phyloP scores from a whole-genome alignment of 2,797 vertebrate genomes.

The Capromys pilorides region DNA sequence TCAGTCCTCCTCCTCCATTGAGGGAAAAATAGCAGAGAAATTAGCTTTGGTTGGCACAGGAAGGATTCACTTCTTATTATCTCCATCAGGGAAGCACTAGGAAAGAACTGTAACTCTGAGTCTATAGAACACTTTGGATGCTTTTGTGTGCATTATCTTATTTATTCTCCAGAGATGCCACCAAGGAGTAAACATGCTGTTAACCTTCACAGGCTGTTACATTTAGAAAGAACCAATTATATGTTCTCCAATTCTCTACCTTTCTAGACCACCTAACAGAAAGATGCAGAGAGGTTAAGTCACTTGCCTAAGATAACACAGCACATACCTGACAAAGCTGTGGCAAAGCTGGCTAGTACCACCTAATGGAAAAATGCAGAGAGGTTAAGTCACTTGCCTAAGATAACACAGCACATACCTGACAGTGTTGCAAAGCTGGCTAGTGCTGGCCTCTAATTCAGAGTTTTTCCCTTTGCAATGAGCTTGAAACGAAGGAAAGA shows the following conservation, averaged over 20 bases:
- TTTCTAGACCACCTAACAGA: neutral
- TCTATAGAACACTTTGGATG: neutral
- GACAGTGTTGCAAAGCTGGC: neutral
- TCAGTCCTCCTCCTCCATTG: neutral
- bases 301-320: neutral
- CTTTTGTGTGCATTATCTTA: neutral
- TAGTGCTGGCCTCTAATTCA: neutral
- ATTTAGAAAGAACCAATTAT: neutral
- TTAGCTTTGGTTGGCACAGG: neutral
- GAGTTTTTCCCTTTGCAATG: neutral
- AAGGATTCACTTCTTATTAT: conserved; percentile 48
- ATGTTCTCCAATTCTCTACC: neutral
- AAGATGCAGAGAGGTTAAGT: conserved; percentile 21
- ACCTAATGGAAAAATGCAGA: too few species aligned
- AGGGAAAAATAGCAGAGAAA: conserved; percentile 31
- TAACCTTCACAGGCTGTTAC: conserved; percentile 15
- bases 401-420: neutral
- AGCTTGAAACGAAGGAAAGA: neutral
- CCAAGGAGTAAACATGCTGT: neutral
- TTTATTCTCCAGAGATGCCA: conserved; percentile 19
- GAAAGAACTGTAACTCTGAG: neutral
- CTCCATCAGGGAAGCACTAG: conserved; percentile 18
- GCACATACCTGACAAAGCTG: neutral
- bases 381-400: neutral
- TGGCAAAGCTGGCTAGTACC: neutral